Evolutionary conservation across 2,888 invertebrate genomes (phyloP), one percentile per base, ranked within the genome.

Genomic region (Trissolcus brochymenae): DNA sequence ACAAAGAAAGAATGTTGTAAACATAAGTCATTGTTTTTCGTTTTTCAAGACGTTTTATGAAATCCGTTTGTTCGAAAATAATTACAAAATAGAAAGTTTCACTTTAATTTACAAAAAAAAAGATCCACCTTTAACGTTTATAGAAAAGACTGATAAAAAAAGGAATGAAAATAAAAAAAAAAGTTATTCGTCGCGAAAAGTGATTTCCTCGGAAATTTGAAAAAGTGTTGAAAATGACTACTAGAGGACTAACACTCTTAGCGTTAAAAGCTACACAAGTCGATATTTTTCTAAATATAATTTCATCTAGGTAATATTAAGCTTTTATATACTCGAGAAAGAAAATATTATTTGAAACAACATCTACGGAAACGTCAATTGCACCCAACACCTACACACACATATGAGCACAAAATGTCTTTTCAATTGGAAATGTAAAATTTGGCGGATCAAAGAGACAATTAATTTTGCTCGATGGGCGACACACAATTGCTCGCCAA

Each of bases 401-500:
- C n/a, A n/a, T n/a, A 43, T 21, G 25, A 54, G 41, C 41, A 64
- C 2, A 40, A 61, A 61, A n/a, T n/a, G 43, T 57, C 29, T 60
- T 43, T 51, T 51, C 13, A 64, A 57, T 56, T 51, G 19, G 17
- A n/a, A 14, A 46, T 14, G 6, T 35, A 14, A 16, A 46, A 46
- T 46, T 46, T 16, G 46, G 14, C 6, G 46, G 46, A 16, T 46
- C 46, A 35, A 35, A 35, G 46, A 46, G n/a, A 46, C 46, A 46
- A 46, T 46, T 46, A 46, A 46, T 46, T 46, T 46, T 46, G n/a
- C 46, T 16, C 46, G 35, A 35, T 46, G 46, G 46, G 9, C n/a
- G 40, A 55, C 53, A 54, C 40, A 54, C 29, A 65, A 62, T 56
- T 71, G 56, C 57, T 51, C 41, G 13, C 40, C 40, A 46, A 71